Percentiles rank a stretch among this genome's conserved stretches.
Evolutionary conservation across 2,888 invertebrate species (phyloP).

Genomic region (Pristionchus mayeri): DNA sequence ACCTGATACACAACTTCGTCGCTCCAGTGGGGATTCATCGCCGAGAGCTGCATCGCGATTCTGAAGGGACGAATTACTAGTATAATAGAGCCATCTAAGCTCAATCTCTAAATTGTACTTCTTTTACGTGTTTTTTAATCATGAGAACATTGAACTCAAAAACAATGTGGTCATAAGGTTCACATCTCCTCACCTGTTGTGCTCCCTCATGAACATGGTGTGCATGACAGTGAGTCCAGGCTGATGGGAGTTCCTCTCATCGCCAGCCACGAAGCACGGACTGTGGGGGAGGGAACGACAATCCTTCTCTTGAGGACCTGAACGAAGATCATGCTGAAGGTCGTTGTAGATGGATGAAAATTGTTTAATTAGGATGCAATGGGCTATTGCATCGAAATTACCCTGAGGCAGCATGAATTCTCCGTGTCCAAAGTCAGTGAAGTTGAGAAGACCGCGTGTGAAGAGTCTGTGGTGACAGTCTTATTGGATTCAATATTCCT

Average conservation of each 20-base stretch:
- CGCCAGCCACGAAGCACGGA: slow-evolving; percentile 74
- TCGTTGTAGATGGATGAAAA: background rate
- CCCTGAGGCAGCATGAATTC: slow-evolving; percentile 75
- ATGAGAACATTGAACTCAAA: too few relatives aligned
- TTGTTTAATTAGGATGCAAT: background rate
- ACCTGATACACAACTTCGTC: slow-evolving; percentile 77
- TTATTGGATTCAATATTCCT: too few relatives aligned
- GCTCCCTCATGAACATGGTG: slow-evolving; percentile 75
- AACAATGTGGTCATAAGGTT: too few relatives aligned
- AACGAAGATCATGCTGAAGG: background rate
- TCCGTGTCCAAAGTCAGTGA: slow-evolving; percentile 71
- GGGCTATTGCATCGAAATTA: slow-evolving; percentile 54
- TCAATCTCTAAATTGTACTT: too few relatives aligned
- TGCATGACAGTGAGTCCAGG: slow-evolving; percentile 75
- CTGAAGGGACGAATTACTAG: slow-evolving; percentile 33
- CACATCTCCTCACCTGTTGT: slow-evolving; percentile 66
- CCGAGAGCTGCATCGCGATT: slow-evolving; percentile 68
- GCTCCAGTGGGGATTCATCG: slow-evolving; percentile 76
- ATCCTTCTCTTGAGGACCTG: slow-evolving; percentile 73
- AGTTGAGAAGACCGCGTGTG: slow-evolving; percentile 77
- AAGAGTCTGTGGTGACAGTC: slow-evolving; percentile 83
- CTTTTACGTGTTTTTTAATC: too few relatives aligned
- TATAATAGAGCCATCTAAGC: too few relatives aligned
- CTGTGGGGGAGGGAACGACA: slow-evolving; percentile 69
- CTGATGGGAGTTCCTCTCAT: slow-evolving; percentile 72